phyloP scores from a whole-genome alignment of 2,888 invertebrate genomes.

The Vannuccia rotundouncinata region DNA sequence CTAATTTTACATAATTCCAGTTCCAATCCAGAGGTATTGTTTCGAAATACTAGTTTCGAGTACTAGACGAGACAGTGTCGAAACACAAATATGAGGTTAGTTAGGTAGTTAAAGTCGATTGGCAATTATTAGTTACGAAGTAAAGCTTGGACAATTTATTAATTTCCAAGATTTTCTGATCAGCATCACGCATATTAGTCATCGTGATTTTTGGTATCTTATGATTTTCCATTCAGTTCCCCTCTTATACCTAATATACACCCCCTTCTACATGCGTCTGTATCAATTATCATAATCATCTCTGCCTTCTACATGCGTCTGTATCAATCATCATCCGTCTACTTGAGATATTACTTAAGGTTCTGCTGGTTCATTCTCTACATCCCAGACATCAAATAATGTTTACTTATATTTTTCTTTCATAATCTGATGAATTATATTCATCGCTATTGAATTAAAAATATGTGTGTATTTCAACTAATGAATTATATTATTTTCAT shows the following conservation, averaged over 20 bases:
- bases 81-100: background rate
- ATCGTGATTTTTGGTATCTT: background rate
- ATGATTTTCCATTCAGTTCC: background rate
- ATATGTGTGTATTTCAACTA: background rate
- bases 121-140: background rate
- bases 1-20: background rate
- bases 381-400: background rate
- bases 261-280: background rate
- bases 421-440: background rate
- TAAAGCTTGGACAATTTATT: background rate
- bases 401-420: background rate
- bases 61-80: background rate
- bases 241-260: background rate
- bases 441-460: background rate
- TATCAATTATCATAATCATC: background rate
- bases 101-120: background rate
- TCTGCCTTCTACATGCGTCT: background rate
- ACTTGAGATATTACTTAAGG: background rate
- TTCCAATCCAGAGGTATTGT: background rate
- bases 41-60: background rate
- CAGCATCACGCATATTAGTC: background rate
- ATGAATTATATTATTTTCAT: background rate
- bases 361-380: background rate
- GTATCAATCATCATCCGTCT: background rate
- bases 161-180: background rate